Conservation (phyloP, 2,888 invertebrate species). For the Drosophila gaucha region DNA sequence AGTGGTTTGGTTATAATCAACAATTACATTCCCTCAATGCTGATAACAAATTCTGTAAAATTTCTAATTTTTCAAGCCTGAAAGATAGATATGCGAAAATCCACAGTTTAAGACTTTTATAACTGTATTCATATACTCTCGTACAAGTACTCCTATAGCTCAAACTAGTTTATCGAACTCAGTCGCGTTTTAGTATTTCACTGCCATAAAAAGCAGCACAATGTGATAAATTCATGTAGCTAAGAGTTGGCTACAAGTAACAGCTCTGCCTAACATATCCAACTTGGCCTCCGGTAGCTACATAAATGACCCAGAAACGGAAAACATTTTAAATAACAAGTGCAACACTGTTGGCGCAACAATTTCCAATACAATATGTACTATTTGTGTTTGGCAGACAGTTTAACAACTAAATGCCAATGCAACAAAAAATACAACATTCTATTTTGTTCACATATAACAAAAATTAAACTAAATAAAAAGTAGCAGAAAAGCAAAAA, state of each 20-base stretch:
- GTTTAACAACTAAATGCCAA: constrained; percentile 48
- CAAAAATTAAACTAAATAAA: constrained; percentile 15
- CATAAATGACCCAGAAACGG: constrained; percentile 43
- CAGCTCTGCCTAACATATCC: constrained; percentile 7
- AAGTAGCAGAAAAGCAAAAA: constrained; percentile 18
- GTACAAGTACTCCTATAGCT: neutral
- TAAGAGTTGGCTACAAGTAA: constrained; percentile 13
- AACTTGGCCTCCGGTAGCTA: constrained; percentile 28
- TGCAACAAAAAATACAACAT: constrained; percentile 28
- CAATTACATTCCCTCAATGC: too few species aligned
- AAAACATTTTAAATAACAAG: constrained; percentile 42
- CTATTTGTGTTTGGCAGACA: constrained; percentile 39
- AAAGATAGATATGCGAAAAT: too few species aligned
- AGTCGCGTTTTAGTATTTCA: too few species aligned
- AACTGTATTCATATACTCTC: neutral
- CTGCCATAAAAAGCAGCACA: neutral
- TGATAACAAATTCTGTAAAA: too few species aligned
- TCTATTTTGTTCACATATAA: neutral
- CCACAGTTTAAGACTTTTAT: too few species aligned
- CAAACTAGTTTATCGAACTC: neutral
- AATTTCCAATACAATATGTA: constrained; percentile 68
- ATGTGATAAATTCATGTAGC: constrained; percentile 12
- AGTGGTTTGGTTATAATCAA: too few species aligned
- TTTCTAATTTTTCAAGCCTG: too few species aligned
- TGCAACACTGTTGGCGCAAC: constrained; percentile 51